Evolutionary conservation across 92 coral and sea anemone genomes (phyloP), one percentile per base, ranked within the genome.

Genomic region (Parazoanthus atlanticus): DNA sequence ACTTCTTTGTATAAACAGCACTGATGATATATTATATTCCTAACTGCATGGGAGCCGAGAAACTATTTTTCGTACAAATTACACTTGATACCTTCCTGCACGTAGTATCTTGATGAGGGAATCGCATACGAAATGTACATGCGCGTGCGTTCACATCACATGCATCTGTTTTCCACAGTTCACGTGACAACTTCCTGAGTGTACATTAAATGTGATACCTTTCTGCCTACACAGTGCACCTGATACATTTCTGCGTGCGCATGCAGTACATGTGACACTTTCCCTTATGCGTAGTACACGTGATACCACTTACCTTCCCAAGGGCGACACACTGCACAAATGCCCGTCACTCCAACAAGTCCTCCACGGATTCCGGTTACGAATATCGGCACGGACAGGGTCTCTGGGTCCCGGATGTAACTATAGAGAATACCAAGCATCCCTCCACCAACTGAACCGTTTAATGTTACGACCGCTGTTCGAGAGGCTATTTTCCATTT

Each of bases 311-410:
- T 28, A 84, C 87, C 93, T 81, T 95, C 98, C 98, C 98, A 95
- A 5, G 98, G 98, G 30, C 91, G 93, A 2, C 96, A 94, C 2
- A 95, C 86, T 0, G 98, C 93, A 34, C 98, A 95, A 79, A 95
- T 93, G 1, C 93, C 98, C 46, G 97, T 94, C 1, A 94, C 94
- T 52, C 93, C 93, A 32, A 96, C 98, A 67, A 96, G 93, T 33
- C 98, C 98, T 8, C 98, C 98, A 54, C 94, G 98, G 81, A 96
- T 85, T 10, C 98, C 98, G 0, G 96, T 91, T 5, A 96, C 95
- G 65, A 96, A 86, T 12, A 88, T 88, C 12, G 93, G 91, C 40
- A 96, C 91, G 74, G 95, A 94, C 41, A 96, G 79, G 66, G 88
- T 92, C 77, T 95, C 85, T 11, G 84, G 52, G 89, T 92, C 92